Evolutionary conservation across 2,113 vertebrate genomes (phyloP).

Genomic region (Camelus dromedarius): DNA sequence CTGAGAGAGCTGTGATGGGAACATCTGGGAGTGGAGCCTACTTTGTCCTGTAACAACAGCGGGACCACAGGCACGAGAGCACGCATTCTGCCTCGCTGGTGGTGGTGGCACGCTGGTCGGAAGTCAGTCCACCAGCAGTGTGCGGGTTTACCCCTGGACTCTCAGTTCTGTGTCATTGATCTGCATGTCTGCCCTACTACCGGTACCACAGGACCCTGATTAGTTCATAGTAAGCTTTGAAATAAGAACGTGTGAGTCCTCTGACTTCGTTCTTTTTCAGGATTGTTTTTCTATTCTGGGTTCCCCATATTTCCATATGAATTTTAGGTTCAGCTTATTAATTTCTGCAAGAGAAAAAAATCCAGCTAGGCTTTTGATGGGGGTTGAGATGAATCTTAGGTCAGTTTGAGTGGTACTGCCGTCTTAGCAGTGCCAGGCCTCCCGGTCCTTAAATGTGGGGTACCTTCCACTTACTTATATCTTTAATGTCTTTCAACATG

Average conservation of each 20-base stretch:
- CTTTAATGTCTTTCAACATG: neutral
- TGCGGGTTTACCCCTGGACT: neutral
- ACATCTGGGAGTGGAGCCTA: fast-evolving
- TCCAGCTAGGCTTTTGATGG: no score
- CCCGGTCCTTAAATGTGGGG: neutral
- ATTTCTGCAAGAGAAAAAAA: neutral
- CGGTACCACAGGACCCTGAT: no score
- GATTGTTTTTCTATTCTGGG: neutral
- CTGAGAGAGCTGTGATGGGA: fast-evolving
- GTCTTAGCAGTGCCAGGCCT: fast-evolving
- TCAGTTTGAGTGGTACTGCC: neutral
- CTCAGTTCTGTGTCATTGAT: no score
- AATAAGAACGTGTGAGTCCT: neutral
- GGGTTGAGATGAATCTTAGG: fast-evolving
- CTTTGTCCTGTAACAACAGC: fast-evolving
- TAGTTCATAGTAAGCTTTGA: neutral
- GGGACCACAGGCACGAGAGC: fast-evolving
- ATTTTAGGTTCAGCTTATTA: neutral
- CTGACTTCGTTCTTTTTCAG: neutral
- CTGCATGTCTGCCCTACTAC: neutral
- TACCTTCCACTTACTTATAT: neutral
- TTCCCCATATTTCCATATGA: neutral
- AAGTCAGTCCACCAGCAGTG: fast-evolving
- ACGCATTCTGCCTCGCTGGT: fast-evolving
- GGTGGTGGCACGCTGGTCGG: fast-evolving